Base-by-base conservation (phyloP, 2,888 invertebrate species). In the Lasioglossum morio region DNA sequence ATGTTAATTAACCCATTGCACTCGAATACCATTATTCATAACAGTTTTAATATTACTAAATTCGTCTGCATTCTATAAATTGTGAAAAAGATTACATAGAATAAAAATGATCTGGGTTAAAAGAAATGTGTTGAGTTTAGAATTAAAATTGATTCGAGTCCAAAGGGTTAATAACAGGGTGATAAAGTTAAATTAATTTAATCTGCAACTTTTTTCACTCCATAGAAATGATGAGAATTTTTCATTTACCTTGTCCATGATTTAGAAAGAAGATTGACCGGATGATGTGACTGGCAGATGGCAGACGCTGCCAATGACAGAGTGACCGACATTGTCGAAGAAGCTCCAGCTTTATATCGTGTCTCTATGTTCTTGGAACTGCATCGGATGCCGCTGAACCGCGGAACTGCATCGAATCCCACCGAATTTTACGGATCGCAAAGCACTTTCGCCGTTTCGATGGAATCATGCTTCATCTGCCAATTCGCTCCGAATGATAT, bases 261-360 rank as follows among this genome's bases (percentile, higher is more conserved):
- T 30, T 48, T 46, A n/a, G 4, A 16, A 46, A n/a, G 48, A 66
- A 19, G 63, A 46, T 37, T 10, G 23, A 53, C 34, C n/a, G 7
- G 10, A 7, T 12, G 34, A 43, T 23, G 60, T 2, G 19, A 34
- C 10, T 48, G 16, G 37, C 12, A 14, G 70, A 10, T 12, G 30
- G 10, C 53, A 66, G 63, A 72, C 78, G 70, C 43, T 53, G 14
- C 34, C 75, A 40, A 48, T 69, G 69, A 46, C 34, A 37, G 73
- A 77, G 48, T 63, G 72, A 70, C 82, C 89, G 86, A 82, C 79
- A 72, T 77, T 34, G 19, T 43, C 53, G 34, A 80, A 66, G 75
- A 73, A 75, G 70, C 75, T 87, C 81, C 79, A 82, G 77, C 83
- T 91, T 93, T 93, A 93, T 93, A 93, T 88, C 77, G 84, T 72